Percentiles rank a stretch among this genome's conserved stretches.
These are phyloP conservation scores for Acanthiza pusilla DNA, from an alignment of 2,797 vertebrate genomes.

Conservation along the genomic window DNA sequence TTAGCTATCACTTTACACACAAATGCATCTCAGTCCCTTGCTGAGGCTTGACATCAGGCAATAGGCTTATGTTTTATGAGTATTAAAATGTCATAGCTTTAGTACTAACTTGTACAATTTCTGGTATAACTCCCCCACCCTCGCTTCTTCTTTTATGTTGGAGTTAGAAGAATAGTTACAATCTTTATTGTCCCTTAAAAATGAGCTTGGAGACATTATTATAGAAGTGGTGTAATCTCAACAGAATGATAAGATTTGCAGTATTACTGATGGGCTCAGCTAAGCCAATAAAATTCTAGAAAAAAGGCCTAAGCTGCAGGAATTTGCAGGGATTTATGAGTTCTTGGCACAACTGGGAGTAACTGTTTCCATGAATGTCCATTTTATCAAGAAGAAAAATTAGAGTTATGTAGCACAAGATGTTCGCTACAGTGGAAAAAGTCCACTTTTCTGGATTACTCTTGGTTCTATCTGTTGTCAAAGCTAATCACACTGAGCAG, in stretches of 20 bases:
- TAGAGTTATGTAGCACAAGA: constrained; percentile 8
- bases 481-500: constrained; percentile 9
- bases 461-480: background rate
- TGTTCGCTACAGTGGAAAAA: constrained; percentile 1
- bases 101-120: background rate
- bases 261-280: constrained; percentile 17
- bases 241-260: constrained; percentile 57
- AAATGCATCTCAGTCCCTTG: background rate
- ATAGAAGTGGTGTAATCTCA: constrained; percentile 15
- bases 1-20: background rate
- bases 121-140: background rate
- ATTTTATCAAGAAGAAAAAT: constrained; percentile 58
- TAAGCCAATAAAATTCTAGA: constrained; percentile 47
- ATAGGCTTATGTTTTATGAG: constrained; percentile 26
- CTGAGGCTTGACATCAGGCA: constrained; percentile 2
- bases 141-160: background rate
- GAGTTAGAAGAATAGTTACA: background rate
- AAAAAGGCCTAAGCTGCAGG: constrained; percentile 8
- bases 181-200: constrained; percentile 57
- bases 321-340: constrained; percentile 54
- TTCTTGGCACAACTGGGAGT: constrained; percentile 25
- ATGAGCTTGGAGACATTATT: constrained; percentile 32
- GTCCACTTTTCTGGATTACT: constrained; percentile 7
- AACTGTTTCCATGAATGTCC: constrained; percentile 45
- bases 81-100: constrained; percentile 21